Conservation (phyloP, 2,797 vertebrate genomes). For the Hippopotamyrus pictus region DNA sequence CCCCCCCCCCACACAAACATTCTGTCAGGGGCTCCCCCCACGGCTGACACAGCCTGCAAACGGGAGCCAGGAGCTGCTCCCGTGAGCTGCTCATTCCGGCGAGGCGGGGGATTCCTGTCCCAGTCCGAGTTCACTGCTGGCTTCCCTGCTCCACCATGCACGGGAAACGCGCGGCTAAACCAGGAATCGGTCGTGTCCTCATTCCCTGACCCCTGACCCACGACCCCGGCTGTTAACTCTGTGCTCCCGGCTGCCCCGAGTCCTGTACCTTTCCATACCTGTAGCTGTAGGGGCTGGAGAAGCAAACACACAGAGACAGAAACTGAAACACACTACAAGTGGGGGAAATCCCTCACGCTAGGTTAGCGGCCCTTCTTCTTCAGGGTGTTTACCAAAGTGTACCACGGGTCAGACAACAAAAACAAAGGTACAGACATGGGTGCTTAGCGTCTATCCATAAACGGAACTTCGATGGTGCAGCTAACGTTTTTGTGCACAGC, state of each 20-base stretch:
- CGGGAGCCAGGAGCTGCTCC: slow-evolving; percentile 23
- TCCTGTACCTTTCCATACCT: slow-evolving; percentile 10
- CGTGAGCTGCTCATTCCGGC: slow-evolving; percentile 23
- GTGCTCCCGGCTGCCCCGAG: not conserved
- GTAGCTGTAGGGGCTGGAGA: not conserved
- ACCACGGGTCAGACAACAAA: not conserved
- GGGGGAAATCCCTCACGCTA: not conserved
- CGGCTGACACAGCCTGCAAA: slow-evolving; percentile 48
- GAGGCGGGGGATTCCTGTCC: slow-evolving; percentile 32
- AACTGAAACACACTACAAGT: not conserved
- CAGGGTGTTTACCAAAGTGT: not conserved
- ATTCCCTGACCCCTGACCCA: not conserved
- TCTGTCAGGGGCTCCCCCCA: slow-evolving; percentile 48
- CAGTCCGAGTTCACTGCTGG: slow-evolving; percentile 30
- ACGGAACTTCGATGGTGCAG: not conserved
- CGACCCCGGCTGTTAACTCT: not conserved
- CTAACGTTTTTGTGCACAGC: not conserved
- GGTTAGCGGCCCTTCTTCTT: not conserved
- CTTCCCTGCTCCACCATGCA: slow-evolving; percentile 48
- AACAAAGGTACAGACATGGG: not conserved
- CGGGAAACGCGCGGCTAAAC: not conserved
- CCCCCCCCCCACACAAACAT: slow-evolving; percentile 54
- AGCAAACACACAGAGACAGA: slow-evolving; percentile 4
- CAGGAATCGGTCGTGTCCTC: not conserved
- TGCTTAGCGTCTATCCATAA: not conserved